These are phyloP conservation scores for Rhynchomys soricoides DNA, from an alignment of 2,113 vertebrate species.

Conservation along the genomic window DNA sequence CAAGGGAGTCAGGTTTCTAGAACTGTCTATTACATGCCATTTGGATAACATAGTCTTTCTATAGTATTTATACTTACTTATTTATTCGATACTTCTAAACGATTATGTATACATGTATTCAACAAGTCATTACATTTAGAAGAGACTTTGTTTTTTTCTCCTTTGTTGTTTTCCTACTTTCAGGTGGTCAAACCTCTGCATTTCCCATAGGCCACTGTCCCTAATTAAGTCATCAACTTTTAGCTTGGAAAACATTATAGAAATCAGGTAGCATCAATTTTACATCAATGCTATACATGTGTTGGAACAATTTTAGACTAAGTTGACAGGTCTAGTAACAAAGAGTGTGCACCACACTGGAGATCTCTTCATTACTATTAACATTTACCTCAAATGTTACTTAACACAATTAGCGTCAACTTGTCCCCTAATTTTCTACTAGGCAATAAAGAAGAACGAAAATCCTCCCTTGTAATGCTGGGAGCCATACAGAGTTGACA, in stretches of 20 bases:
- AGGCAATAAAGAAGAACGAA: not conserved
- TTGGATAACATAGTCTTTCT: not conserved
- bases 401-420: not conserved
- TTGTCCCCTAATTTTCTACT: not conserved
- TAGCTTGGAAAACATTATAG: not conserved
- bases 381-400: not conserved
- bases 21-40: not conserved
- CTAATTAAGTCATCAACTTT: constrained; percentile 16
- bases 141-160: not conserved
- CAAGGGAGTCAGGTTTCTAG: not conserved
- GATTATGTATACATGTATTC: not conserved
- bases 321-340: not conserved
- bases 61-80: not conserved
- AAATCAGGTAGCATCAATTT: not conserved
- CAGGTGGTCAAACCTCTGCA: not conserved
- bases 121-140: not conserved
- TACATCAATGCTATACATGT: not conserved
- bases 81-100: not conserved
- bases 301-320: not conserved
- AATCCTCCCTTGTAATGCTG: not conserved
- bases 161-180: not conserved
- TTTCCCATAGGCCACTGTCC: not conserved
- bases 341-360: not conserved
- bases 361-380: not conserved
- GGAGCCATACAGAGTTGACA: not conserved